Percentiles rank a stretch among this genome's conserved stretches.
Conservation (phyloP, 92 coral and sea anemone species). For the Desmophyllum pertusum region DNA sequence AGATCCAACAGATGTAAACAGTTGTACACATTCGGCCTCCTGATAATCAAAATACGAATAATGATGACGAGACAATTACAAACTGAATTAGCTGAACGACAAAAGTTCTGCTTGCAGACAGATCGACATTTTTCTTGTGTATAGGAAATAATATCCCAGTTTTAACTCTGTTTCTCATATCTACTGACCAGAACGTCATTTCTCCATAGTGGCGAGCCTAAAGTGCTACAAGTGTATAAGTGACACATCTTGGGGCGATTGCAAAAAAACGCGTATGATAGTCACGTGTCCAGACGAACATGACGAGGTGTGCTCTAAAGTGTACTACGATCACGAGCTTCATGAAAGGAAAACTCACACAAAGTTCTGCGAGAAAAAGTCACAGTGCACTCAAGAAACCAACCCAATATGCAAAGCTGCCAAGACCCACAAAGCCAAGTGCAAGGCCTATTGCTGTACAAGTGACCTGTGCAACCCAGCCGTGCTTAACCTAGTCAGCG, state of each 20-base stretch:
- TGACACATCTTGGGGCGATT: slow-evolving; percentile 11
- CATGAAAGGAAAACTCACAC: neutral
- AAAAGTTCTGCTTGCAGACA: too few relatives aligned
- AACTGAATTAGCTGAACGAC: too few relatives aligned
- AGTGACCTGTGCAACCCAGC: neutral
- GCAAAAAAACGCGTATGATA: slow-evolving; percentile 1
- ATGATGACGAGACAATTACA: too few relatives aligned
- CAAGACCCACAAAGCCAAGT: neutral
- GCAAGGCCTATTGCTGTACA: neutral
- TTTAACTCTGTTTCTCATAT: too few relatives aligned
- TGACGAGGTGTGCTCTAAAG: neutral
- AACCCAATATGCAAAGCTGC: slow-evolving; percentile 18
- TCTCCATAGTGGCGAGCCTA: neutral
- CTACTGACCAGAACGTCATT: neutral
- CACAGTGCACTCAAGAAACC: neutral
- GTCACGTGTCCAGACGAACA: slow-evolving; percentile 17
- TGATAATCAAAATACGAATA: too few relatives aligned
- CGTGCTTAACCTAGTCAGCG: neutral
- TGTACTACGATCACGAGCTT: neutral
- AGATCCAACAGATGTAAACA: too few relatives aligned
- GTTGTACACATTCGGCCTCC: too few relatives aligned
- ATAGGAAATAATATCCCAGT: too few relatives aligned
- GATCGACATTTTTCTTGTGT: too few relatives aligned
- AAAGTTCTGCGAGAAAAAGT: slow-evolving; percentile 9
- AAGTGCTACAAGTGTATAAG: neutral